Base-by-base conservation (phyloP, 2,888 invertebrate species). In the Amblyjoppa fuscipennis region DNA sequence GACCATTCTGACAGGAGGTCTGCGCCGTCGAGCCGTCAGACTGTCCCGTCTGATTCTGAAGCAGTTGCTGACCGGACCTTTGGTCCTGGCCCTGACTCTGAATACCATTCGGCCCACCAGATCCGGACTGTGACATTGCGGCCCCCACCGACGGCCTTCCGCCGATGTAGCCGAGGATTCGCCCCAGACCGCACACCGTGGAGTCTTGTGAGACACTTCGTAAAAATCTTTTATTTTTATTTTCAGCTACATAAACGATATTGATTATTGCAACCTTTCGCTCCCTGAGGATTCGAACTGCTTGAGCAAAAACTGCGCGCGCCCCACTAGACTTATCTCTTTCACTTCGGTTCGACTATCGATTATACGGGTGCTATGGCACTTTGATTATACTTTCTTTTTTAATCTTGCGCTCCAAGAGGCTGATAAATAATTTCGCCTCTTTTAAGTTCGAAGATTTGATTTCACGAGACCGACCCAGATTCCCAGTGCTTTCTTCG, bases 121-220 rank as follows among this genome's bases (percentile, higher is more conserved):
- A 91, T 28, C 91, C 91, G 9, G 92, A 92, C 76, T 93, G 93
- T 81, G 93, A 93, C 94, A 94, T 94, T 90, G 92, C 90, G 94
- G 93, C 93, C 88, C 91, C 92, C 93, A 93, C 93, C 93, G 92
- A 92, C 92, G 93, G 93, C 90, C 93, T 91, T 87, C 93, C 93
- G 93, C 93, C 93, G 93, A 93, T 93, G 92, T 93, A 93, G 93
- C 93, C 93, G 89, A 93, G 92, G 68, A 94, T 93, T 91, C 93
- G 93, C 91, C 93, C 93, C 89, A 93, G 89, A 88, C 93, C 93
- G 74, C 93, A 93, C 93, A 93, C 93, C 89, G 93, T 94, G 93
- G 89, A 90, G 90, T 91, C 86, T 93, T 92, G 73, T 69, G 75
- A 87, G 84, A 88, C 87, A 90, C 90, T 90, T 89, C 69, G 75